A percentile compares a stretch with the other conserved stretches of the same genome.
Evolutionary conservation across 1,140 invertebrate species (phyloP).

Genomic region (Oedothorax gibbosus): DNA sequence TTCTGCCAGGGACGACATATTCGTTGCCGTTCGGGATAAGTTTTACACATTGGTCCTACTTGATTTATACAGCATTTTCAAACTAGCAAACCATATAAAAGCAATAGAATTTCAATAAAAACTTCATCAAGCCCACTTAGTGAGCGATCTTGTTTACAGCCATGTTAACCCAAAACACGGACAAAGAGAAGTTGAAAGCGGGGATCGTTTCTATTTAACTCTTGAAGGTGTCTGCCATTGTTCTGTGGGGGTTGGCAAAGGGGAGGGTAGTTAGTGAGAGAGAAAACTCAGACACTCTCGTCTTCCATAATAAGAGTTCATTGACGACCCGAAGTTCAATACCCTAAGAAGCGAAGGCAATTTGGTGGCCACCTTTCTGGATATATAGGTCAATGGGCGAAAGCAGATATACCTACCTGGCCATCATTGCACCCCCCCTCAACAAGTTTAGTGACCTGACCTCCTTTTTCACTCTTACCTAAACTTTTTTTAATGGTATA

Average conservation of each 20-base stretch:
- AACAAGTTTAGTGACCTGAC: conserved; percentile 48
- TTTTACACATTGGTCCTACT: no score
- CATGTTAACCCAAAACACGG: no score
- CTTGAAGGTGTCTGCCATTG: no score
- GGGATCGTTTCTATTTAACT: no score
- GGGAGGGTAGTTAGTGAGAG: conserved; percentile 3
- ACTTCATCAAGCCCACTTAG: no score
- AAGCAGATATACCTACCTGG: conserved; percentile 43
- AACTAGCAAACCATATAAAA: no score
- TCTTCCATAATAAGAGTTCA: conserved; percentile 12
- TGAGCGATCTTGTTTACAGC: no score
- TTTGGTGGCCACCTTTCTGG: conserved; percentile 51
- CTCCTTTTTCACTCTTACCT: conserved; percentile 54
- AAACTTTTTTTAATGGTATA: conserved; percentile 17
- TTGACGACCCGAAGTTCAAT: conserved; percentile 52
- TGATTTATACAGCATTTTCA: no score
- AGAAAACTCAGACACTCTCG: conserved; percentile 38
- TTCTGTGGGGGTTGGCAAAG: conserved; percentile 14
- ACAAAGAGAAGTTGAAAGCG: no score
- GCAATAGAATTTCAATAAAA: no score
- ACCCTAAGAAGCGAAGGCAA: conserved; percentile 23
- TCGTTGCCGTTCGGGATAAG: no score
- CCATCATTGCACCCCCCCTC: neutral
- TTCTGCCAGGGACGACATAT: no score
- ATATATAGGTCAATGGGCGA: conserved; percentile 52